Conservation (phyloP, 2,113 vertebrate species). For the Centropus unirufus region DNA sequence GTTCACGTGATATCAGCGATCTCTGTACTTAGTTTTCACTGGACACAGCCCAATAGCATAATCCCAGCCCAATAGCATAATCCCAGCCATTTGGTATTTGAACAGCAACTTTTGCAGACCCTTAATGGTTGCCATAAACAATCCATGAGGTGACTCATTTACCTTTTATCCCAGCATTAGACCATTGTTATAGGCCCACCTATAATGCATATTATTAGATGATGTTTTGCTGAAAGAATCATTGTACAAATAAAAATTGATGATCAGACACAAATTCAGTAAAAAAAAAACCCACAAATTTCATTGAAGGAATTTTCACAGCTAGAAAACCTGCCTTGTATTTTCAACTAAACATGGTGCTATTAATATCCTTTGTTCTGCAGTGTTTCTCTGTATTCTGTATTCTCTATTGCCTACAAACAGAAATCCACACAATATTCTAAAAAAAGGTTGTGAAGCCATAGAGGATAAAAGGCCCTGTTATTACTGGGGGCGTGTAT, state of each 20-base stretch:
- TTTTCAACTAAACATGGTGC: not conserved
- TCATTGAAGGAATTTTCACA: not conserved
- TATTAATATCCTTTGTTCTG: not conserved
- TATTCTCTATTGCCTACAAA: not conserved
- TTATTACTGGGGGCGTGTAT: not conserved
- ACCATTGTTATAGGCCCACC: not conserved
- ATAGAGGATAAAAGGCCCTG: not conserved
- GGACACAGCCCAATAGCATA: not conserved
- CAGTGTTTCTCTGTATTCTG: not conserved
- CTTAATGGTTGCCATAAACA: not conserved
- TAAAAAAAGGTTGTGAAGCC: not conserved
- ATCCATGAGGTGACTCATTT: not conserved
- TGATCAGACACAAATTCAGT: not conserved
- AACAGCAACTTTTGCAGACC: not conserved
- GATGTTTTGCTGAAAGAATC: not conserved
- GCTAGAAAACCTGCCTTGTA: not conserved
- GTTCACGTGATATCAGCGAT: not conserved
- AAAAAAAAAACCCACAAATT: not conserved
- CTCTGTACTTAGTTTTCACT: not conserved
- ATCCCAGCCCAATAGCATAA: not conserved
- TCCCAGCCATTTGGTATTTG: not conserved
- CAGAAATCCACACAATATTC: not conserved
- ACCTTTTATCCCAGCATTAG: not conserved
- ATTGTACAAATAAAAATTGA: not conserved
- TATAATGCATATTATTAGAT: not conserved